A percentile compares a stretch with the other conserved stretches of the same genome.
These are phyloP conservation scores for Gymnoscelis rufifasciata DNA, from an alignment of 2,888 invertebrate genomes.

Conservation along the genomic window DNA sequence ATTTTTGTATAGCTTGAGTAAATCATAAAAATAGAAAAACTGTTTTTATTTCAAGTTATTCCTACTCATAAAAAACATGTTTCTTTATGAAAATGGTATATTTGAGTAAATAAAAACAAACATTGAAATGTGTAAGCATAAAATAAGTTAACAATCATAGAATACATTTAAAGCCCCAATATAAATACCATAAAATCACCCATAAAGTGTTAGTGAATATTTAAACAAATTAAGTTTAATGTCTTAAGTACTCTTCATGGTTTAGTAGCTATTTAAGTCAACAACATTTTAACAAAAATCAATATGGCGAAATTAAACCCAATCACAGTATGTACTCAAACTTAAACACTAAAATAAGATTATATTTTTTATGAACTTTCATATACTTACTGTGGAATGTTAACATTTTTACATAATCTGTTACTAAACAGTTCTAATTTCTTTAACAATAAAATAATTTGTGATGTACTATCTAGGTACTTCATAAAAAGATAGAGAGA, in stretches of 20 bases:
- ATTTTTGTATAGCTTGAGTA: slow-evolving; percentile 74
- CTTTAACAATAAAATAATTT: too few species aligned
- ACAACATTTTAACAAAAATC: too few species aligned
- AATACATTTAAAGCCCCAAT: neutral
- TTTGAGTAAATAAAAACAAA: slow-evolving; percentile 10
- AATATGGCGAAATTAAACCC: too few species aligned
- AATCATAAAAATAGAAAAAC: slow-evolving; percentile 45
- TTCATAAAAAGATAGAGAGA: slow-evolving; percentile 14
- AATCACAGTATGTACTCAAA: neutral
- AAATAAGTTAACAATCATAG: slow-evolving; percentile 2
- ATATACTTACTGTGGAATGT: too few species aligned
- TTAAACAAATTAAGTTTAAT: neutral
- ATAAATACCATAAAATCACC: neutral
- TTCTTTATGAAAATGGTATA: too few species aligned
- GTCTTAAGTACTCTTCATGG: too few species aligned
- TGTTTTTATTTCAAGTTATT: slow-evolving; percentile 12
- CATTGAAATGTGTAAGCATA: slow-evolving; percentile 1
- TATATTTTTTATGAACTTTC: neutral
- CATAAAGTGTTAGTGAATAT: too few species aligned
- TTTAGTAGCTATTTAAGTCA: too few species aligned
- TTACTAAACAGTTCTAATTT: too few species aligned
- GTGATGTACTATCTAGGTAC: too few species aligned
- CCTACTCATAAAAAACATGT: too few species aligned
- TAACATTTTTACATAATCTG: too few species aligned
- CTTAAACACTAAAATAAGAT: neutral